Evolutionary conservation across 2,113 vertebrate species (phyloP), one percentile per base, ranked within the genome.

Genomic region (Salvelinus fontinalis): DNA sequence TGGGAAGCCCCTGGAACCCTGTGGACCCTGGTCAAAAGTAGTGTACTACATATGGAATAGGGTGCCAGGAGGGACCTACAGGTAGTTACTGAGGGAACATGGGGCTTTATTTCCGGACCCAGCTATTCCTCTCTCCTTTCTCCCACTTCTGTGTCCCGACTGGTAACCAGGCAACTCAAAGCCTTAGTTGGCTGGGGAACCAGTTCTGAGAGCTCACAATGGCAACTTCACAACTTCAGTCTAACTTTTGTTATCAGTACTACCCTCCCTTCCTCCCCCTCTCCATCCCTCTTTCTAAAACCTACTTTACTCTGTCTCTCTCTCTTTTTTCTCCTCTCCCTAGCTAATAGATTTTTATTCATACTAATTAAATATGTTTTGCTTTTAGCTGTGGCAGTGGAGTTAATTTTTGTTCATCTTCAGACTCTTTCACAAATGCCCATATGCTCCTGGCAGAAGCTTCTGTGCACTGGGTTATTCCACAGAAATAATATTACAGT

Each of bases 151-250:
- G 18, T 18, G 5, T 64, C 71, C 73, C 73, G 78, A 8, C 24
- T 13, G n/a, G 77, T 83, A 75, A 59, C 81, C 75, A 78, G 67
- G 73, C 78, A 83, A 72, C 79, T 48, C 59, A 69, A 60, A 65
- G 65, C 72, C 72, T 51, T 73, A 12, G 34, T 79, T 83, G 80
- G 60, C 80, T 34, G 3, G 65, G 80, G 66, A 84, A 80, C 74
- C 73, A 59, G 39, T 75, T 77, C 75, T 57, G 75, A 54, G 24
- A 80, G 79, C 79, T 79, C 74, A 70, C 34, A 3, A 13, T 49
- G 62, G 49, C 75, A 5, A 67, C 31, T 72, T 81, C 74, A 54
- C 68, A 20, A 68, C 65, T 44, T 44, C 39, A 44, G 69, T 74
- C 27, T 71, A n/a, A 67, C 78, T 51, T 74, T 66, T 9, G 2